Evolutionary conservation across 2,888 invertebrate genomes (phyloP).

Genomic region (Cryptus armator): DNA sequence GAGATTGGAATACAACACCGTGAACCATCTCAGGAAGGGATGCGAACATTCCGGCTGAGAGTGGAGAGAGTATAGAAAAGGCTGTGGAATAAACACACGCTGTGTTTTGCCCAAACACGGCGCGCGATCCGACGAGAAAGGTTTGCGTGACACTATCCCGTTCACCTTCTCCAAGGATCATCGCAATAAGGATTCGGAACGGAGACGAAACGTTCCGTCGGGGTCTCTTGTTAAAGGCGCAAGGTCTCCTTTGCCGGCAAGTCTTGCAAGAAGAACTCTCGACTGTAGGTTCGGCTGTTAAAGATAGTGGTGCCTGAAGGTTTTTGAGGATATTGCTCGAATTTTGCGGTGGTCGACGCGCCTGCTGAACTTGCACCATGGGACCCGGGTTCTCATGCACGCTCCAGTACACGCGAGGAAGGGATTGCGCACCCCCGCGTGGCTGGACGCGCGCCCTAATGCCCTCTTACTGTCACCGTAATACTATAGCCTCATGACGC

Average conservation of each 20-base stretch:
- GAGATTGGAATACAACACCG: slow-evolving; percentile 23
- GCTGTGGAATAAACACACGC: slow-evolving; percentile 49
- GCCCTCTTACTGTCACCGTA: slow-evolving; percentile 79
- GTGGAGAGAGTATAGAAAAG: slow-evolving; percentile 9
- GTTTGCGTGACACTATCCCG: slow-evolving; percentile 63
- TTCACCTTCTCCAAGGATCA: slow-evolving; percentile 62
- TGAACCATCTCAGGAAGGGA: slow-evolving; percentile 25
- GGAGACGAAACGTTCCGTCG: slow-evolving; percentile 3
- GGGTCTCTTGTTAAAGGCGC: not conserved
- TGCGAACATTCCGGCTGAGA: not conserved
- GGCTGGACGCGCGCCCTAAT: slow-evolving; percentile 74
- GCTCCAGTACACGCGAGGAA: slow-evolving; percentile 78
- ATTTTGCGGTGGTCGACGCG: slow-evolving; percentile 8
- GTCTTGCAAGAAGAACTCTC: not conserved
- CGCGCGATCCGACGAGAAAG: slow-evolving; percentile 44
- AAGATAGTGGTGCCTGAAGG: not conserved
- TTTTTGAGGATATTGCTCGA: not conserved
- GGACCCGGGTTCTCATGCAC: slow-evolving; percentile 57
- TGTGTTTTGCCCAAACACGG: slow-evolving; percentile 64
- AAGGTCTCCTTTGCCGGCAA: not conserved
- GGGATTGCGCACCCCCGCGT: slow-evolving; percentile 74
- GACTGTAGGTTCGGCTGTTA: not conserved
- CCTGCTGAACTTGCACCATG: slow-evolving; percentile 1
- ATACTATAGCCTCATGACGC: slow-evolving; percentile 75
- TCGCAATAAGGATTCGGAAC: slow-evolving; percentile 40